phyloP scores from a whole-genome alignment of 2,888 invertebrate genomes.

The Argyresthia goedartella region DNA sequence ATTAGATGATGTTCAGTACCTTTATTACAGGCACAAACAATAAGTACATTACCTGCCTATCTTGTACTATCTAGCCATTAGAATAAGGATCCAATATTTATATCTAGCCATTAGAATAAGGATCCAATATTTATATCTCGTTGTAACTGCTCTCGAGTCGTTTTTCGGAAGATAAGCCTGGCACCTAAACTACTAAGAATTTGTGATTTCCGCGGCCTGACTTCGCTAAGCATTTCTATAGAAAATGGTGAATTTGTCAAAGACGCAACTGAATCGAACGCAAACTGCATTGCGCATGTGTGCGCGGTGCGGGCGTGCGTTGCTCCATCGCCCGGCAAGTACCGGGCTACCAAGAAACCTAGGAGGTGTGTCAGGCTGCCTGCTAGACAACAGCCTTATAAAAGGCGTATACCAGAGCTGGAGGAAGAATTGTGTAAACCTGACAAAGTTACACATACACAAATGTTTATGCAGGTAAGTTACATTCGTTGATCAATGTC shows the following conservation, averaged over 20 bases:
- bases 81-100: no score
- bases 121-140: no score
- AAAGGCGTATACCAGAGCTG: not conserved
- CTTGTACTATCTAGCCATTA: no score
- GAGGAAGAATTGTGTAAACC: not conserved
- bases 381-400: conserved; percentile 1
- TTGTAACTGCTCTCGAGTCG: no score
- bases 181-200: no score
- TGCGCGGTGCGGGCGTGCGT: conserved; percentile 65
- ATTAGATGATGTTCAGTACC: no score
- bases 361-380: conserved; percentile 23
- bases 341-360: conserved; percentile 40
- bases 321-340: conserved; percentile 55
- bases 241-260: not conserved
- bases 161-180: no score
- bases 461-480: not conserved
- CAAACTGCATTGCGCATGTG: conserved; percentile 50
- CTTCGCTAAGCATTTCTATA: not conserved
- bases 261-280: no score
- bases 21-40: no score
- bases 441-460: not conserved
- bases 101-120: no score
- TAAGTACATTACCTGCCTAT: no score
- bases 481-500: no score
- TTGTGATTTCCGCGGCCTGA: not conserved